Evolutionary conservation across 2,888 invertebrate species (phyloP), one percentile per base, ranked within the genome.

Genomic region (Myopa testacea): DNA sequence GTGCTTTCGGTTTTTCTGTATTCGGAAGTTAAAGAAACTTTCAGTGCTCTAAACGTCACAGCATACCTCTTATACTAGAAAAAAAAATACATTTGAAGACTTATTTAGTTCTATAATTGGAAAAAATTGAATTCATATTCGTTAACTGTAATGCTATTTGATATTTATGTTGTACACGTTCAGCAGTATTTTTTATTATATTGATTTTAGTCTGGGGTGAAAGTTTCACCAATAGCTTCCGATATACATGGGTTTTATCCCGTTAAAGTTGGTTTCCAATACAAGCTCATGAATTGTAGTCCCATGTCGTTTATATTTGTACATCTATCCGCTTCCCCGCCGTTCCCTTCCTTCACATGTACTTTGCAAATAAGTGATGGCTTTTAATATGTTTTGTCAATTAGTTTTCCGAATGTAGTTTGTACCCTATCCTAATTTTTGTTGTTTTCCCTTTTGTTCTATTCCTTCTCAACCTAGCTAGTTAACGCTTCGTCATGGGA

Each of bases 401-500:
- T 26, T n/a, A 58, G 6, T 26, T 4, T 26, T 26, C 55, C 55
- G 10, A n/a, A 55, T 1, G 10, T 55, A 38, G 65, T 16, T 34
- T 10, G 37, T 14, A 1, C n/a, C 65, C 65, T 26, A 50, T 69
- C 60, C 62, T 60, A 84, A 80, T 76, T 74, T 79, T 82, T 82
- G 84, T 86, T 84, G 34, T 85, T 83, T 81, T 82, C 67, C 67
- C 79, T 82, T 81, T 82, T 81, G 81, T 81, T 86, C 81, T 82
- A 83, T 85, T 82, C 80, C 82, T 79, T 75, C 69, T 79, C 75
- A 69, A 26, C 65, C 38, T 74, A 75, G 79, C 77, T 81, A 87
- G 87, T 86, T 83, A 83, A 84, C 82, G 84, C 82, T 82, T 80
- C 84, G 85, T 82, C 81, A 98, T 98, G 98, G 96, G 95, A 88